phyloP scores from a whole-genome alignment of 2,888 invertebrate species.

The Phalera bucephala region DNA sequence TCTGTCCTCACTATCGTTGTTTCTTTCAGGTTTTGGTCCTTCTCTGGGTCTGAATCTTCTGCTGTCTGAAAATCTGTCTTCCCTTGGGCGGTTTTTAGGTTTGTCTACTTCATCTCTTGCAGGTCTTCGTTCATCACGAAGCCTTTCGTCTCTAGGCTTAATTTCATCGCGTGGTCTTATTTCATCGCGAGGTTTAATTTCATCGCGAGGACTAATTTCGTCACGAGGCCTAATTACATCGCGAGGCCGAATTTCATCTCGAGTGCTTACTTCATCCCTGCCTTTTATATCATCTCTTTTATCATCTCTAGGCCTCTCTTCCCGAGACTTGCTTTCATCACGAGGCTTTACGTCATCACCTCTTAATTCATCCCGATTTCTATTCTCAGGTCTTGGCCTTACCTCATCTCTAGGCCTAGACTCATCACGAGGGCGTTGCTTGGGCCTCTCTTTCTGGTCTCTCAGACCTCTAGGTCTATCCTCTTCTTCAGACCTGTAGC shows the following conservation, averaged over 20 bases:
- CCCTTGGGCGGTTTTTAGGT: constrained; percentile 35
- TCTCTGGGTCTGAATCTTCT: constrained; percentile 54
- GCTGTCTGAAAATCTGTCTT: constrained; percentile 52
- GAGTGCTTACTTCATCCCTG: constrained; percentile 30
- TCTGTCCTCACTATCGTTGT: constrained; percentile 51
- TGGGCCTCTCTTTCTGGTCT: constrained; percentile 26
- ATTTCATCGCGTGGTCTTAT: constrained; percentile 37
- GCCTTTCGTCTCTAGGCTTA: constrained; percentile 24
- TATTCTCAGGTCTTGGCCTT: constrained; percentile 31
- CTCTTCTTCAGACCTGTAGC: constrained; percentile 37
- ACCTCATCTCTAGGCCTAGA: constrained; percentile 39
- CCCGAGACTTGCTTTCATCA: constrained; percentile 33
- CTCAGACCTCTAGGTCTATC: constrained; percentile 40
- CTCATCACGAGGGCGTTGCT: constrained; percentile 30
- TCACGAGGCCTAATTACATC: constrained; percentile 34
- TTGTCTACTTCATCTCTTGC: constrained; percentile 31
- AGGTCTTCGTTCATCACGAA: constrained; percentile 7
- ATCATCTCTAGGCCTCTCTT: constrained; percentile 32
- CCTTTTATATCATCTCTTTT: constrained; percentile 23
- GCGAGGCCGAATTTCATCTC: constrained; percentile 31
- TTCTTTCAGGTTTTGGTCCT: constrained; percentile 56
- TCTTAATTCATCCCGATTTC: constrained; percentile 7
- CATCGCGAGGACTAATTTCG: constrained; percentile 29
- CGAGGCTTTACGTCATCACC: constrained; percentile 19
- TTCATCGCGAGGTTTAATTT: constrained; percentile 33